Conservation (phyloP, 2,113 vertebrate species). For the Monopterus albus region DNA sequence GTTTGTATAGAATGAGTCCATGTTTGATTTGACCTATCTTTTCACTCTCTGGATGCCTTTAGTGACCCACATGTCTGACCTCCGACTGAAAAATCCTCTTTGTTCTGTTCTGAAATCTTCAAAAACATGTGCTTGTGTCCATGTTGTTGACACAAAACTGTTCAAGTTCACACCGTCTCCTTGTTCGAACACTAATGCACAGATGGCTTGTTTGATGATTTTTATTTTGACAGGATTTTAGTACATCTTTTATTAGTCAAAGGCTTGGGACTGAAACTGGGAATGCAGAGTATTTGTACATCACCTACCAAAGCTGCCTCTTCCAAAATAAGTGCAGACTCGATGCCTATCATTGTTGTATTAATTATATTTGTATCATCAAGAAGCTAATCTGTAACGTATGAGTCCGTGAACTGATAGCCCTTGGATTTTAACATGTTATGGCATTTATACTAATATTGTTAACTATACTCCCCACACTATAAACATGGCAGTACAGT, state of each 20-base stretch:
- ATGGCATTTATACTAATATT: conserved; percentile 61
- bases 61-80: conserved; percentile 33
- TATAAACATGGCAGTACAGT: background rate
- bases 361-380: conserved; percentile 30
- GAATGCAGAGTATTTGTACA: conserved; percentile 44
- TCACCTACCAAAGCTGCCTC: conserved; percentile 35
- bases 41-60: conserved; percentile 28
- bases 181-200: conserved; percentile 33
- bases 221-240: conserved; percentile 62
- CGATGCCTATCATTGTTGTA: conserved; percentile 31
- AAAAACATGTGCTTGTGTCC: conserved; percentile 38
- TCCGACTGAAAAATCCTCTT: conserved; percentile 27
- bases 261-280: conserved; percentile 25
- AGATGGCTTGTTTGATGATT: conserved; percentile 58
- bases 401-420: conserved; percentile 22
- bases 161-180: conserved; percentile 4
- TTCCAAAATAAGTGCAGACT: conserved; percentile 33
- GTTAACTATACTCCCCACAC: conserved; percentile 47
- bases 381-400: conserved; percentile 26
- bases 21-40: conserved; percentile 23
- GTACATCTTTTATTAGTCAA: conserved; percentile 60
- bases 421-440: no score
- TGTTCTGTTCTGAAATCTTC: conserved; percentile 46
- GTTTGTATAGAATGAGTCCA: conserved; percentile 23
- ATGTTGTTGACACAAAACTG: conserved; percentile 45